Percentiles rank a stretch among this genome's conserved stretches.
Conservation (phyloP, 2,113 vertebrate genomes). For the Ptychochromis oligacanthus region DNA sequence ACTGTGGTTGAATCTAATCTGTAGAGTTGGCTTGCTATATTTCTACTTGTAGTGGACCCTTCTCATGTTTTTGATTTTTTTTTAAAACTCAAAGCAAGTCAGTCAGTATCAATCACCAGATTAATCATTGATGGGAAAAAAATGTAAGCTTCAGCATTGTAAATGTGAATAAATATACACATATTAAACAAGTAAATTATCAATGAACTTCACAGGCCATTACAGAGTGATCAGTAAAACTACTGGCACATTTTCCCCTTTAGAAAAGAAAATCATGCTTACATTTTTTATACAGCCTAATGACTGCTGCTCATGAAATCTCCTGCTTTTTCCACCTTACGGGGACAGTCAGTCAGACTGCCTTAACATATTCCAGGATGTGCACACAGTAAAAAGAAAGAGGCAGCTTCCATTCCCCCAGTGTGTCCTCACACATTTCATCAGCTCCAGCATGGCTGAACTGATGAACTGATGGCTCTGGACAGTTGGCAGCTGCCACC, state of each 20-base stretch:
- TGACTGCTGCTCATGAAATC: slow-evolving; percentile 27
- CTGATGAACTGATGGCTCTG: slow-evolving; percentile 43
- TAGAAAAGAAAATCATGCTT: not conserved
- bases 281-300: slow-evolving; percentile 34
- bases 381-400: slow-evolving; percentile 30
- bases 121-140: not conserved
- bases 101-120: not conserved
- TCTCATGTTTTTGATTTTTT: not conserved
- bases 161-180: not conserved
- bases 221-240: not conserved
- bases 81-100: not conserved
- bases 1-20: not conserved
- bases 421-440: slow-evolving; percentile 44
- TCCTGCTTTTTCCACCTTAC: not conserved
- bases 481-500: slow-evolving; percentile 49
- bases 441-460: slow-evolving; percentile 20
- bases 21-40: not conserved
- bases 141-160: not conserved
- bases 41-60: not conserved
- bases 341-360: slow-evolving; percentile 34
- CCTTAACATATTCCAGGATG: slow-evolving; percentile 50
- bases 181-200: not conserved
- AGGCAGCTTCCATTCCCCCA: slow-evolving; percentile 18
- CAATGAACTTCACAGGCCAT: not conserved
- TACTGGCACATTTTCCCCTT: not conserved